Base-by-base conservation (phyloP, 1,140 invertebrate genomes). In the Aleiodes sp. region DNA sequence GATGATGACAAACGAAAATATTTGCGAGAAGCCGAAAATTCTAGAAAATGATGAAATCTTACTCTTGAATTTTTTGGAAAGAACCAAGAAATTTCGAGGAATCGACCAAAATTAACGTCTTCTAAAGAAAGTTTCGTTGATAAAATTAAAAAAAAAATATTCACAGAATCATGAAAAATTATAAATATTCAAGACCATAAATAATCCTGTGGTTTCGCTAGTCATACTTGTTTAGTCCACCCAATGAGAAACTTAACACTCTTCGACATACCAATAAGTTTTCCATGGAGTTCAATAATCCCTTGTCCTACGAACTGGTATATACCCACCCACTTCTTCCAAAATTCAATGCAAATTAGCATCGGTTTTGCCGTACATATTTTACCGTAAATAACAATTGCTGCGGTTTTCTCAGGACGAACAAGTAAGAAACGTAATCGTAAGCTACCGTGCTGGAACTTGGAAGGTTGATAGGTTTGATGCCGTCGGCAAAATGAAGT, bases 171-270 rank as follows among this genome's bases (percentile, higher is more conserved):
- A 52, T 52, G 16, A 19, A 24, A 19, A 26, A 4, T 16, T n/a
- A n/a, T n/a, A n/a, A n/a, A n/a, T n/a, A n/a, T n/a, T 21, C 1
- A 52, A 8, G 29, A 60, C 24, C 46, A 73, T 81, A 80, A 81
- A 81, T 79, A 71, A 68, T 41, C 2, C 29, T 77, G 73, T 41
- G 74, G 74, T 75, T 78, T 66, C 12, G 37, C 60, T 67, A 67
- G 69, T 76, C 75, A 77, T 60, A 76, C 43, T 76, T 73, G 74
- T 76, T 72, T 76, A 14, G 31, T 43, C 65, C 62, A 29, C 26
- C 28, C 29, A 64, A 71, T 77, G 75, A 77, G n/a, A 75, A 78
- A 68, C 37, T 70, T 68, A 28, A 16, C 21, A 28, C 39, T 62
- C 39, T n/a, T 26, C 31, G 21, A 14, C 41, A 24, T 43, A 43